Evolutionary conservation across 35 echinoderm and acorn worm species (phyloP).

Genomic region (Ophiothrix spiculata): DNA sequence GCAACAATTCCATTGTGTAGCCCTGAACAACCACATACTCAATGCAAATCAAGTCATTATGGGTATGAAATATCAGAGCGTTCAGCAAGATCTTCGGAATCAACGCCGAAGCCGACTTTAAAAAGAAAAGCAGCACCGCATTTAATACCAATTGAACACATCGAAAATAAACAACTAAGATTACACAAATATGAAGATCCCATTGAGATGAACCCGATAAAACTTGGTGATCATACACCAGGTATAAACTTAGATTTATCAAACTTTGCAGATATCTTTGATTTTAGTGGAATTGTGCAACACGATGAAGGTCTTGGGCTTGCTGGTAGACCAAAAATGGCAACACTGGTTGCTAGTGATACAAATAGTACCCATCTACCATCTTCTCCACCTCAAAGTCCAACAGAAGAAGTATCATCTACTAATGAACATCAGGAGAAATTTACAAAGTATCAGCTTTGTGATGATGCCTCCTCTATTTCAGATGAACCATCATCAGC

Average conservation of each 20-base stretch:
- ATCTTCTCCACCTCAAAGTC: background rate
- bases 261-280: slow-evolving; percentile 85
- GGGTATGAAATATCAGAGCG: too few species aligned
- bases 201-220: slow-evolving; percentile 23
- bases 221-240: slow-evolving; percentile 68
- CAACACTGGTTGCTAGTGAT: slow-evolving; percentile 19
- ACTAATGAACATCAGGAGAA: background rate
- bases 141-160: slow-evolving; percentile 45
- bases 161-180: too few species aligned
- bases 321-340: slow-evolving; percentile 84
- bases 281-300: slow-evolving; percentile 56
- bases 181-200: too few species aligned
- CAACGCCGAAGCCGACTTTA: slow-evolving; percentile 2
- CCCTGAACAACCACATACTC: background rate
- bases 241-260: slow-evolving; percentile 85
- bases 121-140: slow-evolving; percentile 68
- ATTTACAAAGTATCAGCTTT: too few species aligned
- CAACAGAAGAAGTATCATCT: background rate
- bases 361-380: slow-evolving; percentile 54
- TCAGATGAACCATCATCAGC: background rate
- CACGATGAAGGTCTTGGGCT: slow-evolving; percentile 57
- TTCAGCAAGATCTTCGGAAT: too few species aligned
- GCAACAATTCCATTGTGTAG: background rate
- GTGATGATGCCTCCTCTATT: background rate
- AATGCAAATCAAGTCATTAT: too few species aligned